Conservation (phyloP, 2,888 invertebrate species). For the Amphipyra tragopoginis region DNA sequence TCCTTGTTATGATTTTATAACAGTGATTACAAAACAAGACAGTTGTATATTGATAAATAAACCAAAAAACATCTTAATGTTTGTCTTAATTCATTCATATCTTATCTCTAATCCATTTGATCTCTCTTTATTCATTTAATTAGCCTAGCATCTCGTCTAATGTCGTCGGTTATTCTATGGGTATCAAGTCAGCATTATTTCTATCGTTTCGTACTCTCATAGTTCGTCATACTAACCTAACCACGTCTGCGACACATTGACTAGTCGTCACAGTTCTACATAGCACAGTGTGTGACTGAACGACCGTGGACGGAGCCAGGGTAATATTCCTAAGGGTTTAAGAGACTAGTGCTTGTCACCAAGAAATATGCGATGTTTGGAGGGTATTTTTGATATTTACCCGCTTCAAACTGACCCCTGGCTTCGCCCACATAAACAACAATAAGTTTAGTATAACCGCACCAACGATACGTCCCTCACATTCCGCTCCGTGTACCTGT, state of each 20-base stretch:
- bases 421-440: conserved; percentile 17
- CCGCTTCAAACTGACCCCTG: background rate
- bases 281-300: conserved; percentile 35
- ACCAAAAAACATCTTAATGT: background rate
- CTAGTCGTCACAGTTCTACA: conserved; percentile 64
- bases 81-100: no score
- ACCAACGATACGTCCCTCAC: conserved; percentile 15
- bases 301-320: conserved; percentile 10
- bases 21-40: background rate
- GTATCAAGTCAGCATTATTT: no score
- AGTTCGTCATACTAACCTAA: conserved; percentile 32
- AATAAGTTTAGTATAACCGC: conserved; percentile 9
- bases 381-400: background rate
- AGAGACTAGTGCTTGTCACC: no score
- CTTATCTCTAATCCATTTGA: background rate
- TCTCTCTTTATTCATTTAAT: background rate
- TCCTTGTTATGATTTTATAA: background rate
- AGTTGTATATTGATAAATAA: background rate
- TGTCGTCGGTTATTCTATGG: no score
- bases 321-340: background rate
- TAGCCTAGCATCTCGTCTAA: no score
- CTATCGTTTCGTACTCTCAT: conserved; percentile 17
- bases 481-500: conserved; percentile 3
- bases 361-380: background rate
- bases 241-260: conserved; percentile 58